These are phyloP conservation scores for Drosophila mulleri DNA, from an alignment of 2,888 invertebrate species.

Conservation along the genomic window DNA sequence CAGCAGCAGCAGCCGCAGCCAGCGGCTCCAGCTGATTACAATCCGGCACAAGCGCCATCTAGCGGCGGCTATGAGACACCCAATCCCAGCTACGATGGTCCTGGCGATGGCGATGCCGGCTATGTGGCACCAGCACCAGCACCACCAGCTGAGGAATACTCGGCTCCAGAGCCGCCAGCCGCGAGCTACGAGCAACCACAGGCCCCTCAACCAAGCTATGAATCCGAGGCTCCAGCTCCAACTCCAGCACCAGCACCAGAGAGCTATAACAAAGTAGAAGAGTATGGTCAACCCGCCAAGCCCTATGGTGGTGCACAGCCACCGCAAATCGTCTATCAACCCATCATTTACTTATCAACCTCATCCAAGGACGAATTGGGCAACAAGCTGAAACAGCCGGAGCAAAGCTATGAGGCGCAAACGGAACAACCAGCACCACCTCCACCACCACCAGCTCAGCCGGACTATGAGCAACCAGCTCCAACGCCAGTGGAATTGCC, in stretches of 20 bases:
- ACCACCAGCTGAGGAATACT: constrained; percentile 5
- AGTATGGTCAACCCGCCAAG: constrained; percentile 33
- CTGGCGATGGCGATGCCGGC: constrained; percentile 63
- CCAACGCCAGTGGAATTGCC: background rate
- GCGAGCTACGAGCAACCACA: constrained; percentile 29
- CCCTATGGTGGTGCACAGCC: constrained; percentile 38
- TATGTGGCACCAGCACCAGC: constrained; percentile 47
- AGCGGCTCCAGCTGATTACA: constrained; percentile 33
- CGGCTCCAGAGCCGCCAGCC: constrained; percentile 10
- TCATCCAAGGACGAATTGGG: constrained; percentile 26
- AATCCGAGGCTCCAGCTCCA: constrained; percentile 27
- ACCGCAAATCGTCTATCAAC: constrained; percentile 78
- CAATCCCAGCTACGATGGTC: constrained; percentile 55
- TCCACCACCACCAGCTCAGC: constrained; percentile 6
- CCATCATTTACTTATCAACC: constrained; percentile 76
- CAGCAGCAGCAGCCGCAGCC: constrained; percentile 1
- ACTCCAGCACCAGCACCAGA: constrained; percentile 42
- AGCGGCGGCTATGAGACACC: constrained; percentile 37
- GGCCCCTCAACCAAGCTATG: constrained; percentile 26
- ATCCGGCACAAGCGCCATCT: constrained; percentile 27
- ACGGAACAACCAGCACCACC: constrained; percentile 11
- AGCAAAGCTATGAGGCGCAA: constrained; percentile 22
- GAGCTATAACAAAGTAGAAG: constrained; percentile 43
- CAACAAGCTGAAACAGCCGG: constrained; percentile 13
- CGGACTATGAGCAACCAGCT: constrained; percentile 11